Conservation (phyloP, 2,113 vertebrate species). For the Prolemur simus region DNA sequence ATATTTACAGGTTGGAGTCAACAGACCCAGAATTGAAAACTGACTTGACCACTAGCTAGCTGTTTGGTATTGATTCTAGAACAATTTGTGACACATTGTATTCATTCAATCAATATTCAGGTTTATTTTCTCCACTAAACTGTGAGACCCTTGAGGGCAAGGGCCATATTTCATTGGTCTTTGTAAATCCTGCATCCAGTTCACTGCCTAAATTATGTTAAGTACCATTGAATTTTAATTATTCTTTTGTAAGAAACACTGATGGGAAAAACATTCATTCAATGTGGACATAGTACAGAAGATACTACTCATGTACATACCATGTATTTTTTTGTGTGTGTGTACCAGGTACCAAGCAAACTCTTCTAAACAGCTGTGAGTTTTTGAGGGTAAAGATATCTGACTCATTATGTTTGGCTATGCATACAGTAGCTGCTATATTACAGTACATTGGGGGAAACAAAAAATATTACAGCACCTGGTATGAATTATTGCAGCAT, state of each 20-base stretch:
- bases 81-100: not conserved
- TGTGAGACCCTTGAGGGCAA: not conserved
- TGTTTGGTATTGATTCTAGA: constrained; percentile 20
- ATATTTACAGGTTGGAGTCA: not conserved
- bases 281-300: not conserved
- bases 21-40: not conserved
- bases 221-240: constrained; percentile 15
- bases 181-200: not conserved
- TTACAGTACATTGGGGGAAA: not conserved
- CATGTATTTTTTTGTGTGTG: not conserved
- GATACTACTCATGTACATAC: not conserved
- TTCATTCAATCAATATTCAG: not conserved
- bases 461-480: constrained; percentile 16
- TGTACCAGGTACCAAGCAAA: not conserved
- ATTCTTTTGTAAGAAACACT: not conserved
- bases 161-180: not conserved
- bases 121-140: not conserved
- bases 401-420: not conserved
- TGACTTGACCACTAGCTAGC: not conserved
- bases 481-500: constrained; percentile 23
- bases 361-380: constrained; percentile 1
- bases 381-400: not conserved
- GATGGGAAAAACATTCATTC: not conserved
- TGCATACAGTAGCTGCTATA: not conserved
- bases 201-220: not conserved